These are phyloP conservation scores for Acarapis woodi DNA, from an alignment of 1,140 invertebrate species.

Conservation along the genomic window DNA sequence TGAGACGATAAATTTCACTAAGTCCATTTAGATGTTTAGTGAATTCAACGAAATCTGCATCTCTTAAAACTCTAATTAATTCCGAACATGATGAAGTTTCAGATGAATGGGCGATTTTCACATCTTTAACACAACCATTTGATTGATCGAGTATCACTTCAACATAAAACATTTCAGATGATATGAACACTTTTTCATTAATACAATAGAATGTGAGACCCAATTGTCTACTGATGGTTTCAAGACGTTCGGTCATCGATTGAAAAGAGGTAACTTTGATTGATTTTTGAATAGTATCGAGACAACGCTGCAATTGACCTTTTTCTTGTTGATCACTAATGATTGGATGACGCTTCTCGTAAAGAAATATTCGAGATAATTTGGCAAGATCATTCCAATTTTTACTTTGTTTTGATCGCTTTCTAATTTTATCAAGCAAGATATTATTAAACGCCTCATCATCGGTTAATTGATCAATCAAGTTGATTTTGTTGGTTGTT, in stretches of 20 bases:
- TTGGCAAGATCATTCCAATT: constrained; percentile 52
- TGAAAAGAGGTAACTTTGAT: constrained; percentile 36
- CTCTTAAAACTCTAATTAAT: constrained; percentile 21
- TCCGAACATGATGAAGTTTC: constrained; percentile 39
- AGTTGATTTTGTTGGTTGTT: no score
- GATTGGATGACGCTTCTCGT: constrained; percentile 52
- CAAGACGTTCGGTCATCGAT: constrained; percentile 64
- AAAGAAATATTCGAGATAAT: constrained; percentile 37
- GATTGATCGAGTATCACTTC: constrained; percentile 48
- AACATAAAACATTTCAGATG: constrained; percentile 84
- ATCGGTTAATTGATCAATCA: not conserved
- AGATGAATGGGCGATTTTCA: constrained; percentile 70
- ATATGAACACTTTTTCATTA: constrained; percentile 48
- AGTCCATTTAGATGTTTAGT: constrained; percentile 66
- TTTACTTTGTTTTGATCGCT: constrained; percentile 40
- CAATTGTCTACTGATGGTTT: constrained; percentile 50
- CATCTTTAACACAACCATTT: constrained; percentile 53
- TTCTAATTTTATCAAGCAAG: constrained; percentile 61
- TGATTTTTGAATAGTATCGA: constrained; percentile 69
- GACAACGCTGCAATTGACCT: constrained; percentile 50
- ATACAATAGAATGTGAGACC: constrained; percentile 30
- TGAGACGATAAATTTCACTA: constrained; percentile 65
- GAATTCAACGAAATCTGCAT: constrained; percentile 67
- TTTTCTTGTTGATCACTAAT: constrained; percentile 44
- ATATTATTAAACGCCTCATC: constrained; percentile 26